These are phyloP conservation scores for Euwallacea fornicatus DNA, from an alignment of 1,140 invertebrate genomes.

Conservation along the genomic window DNA sequence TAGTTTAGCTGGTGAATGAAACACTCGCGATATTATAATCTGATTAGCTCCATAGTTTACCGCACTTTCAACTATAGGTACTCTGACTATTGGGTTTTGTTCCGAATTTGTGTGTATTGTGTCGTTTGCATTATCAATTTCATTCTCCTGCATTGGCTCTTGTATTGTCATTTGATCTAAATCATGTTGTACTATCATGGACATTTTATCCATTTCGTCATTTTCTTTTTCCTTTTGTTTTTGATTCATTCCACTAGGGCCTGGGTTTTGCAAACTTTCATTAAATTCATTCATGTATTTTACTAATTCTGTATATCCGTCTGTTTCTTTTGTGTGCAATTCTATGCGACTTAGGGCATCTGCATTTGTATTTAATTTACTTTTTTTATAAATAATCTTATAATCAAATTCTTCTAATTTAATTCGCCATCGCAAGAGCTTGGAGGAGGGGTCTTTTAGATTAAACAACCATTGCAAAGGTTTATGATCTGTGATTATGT, in stretches of 20 bases:
- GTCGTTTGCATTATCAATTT: too few relatives aligned
- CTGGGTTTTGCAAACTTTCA: neutral
- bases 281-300: neutral
- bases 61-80: too few relatives aligned
- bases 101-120: too few relatives aligned
- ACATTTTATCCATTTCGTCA: neutral
- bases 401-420: constrained; percentile 30
- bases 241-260: neutral
- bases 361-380: constrained; percentile 23
- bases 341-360: constrained; percentile 17
- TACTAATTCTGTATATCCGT: neutral
- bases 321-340: constrained; percentile 14
- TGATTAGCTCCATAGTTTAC: too few relatives aligned
- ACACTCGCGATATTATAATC: too few relatives aligned
- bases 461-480: constrained; percentile 25
- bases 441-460: constrained; percentile 16
- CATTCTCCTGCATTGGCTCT: too few relatives aligned
- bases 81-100: too few relatives aligned
- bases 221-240: too few relatives aligned
- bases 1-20: neutral
- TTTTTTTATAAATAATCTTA: constrained; percentile 15
- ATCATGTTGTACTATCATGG: neutral
- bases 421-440: constrained; percentile 20
- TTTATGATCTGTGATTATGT: constrained; percentile 17
- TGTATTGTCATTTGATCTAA: too few relatives aligned